Percentiles rank a stretch among this genome's conserved stretches.
These are phyloP conservation scores for Ceratosolen fusciceps DNA, from an alignment of 1,140 invertebrate genomes.

Conservation along the genomic window DNA sequence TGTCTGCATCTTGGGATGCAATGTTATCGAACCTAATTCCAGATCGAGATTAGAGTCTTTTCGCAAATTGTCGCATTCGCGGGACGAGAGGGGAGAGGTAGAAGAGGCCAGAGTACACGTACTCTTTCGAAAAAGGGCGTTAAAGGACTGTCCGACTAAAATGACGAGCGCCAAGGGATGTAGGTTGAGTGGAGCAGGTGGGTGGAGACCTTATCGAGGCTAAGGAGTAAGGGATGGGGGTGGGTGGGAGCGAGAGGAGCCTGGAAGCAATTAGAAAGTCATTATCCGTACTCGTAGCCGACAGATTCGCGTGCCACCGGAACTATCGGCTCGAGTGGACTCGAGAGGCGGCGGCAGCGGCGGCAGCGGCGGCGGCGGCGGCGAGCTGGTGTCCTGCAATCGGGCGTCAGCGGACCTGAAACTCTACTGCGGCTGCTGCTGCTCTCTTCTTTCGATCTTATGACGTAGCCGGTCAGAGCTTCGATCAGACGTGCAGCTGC, in stretches of 20 bases:
- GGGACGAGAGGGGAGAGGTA: no score
- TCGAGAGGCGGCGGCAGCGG: no score
- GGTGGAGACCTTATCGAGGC: background rate
- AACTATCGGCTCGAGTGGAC: constrained; percentile 44
- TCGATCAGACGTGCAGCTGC: background rate
- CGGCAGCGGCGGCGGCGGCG: no score
- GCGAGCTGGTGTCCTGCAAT: constrained; percentile 59
- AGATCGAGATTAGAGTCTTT: background rate
- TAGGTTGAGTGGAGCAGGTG: background rate
- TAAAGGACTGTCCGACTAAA: no score
- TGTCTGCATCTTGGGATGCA: no score
- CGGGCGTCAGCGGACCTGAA: constrained; percentile 49
- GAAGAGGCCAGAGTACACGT: no score
- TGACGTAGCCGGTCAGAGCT: background rate
- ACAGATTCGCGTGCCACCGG: constrained; percentile 47
- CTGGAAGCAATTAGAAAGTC: constrained; percentile 60
- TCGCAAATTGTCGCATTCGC: background rate
- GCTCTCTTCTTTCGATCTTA: background rate
- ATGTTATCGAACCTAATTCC: no score
- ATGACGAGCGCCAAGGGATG: no score
- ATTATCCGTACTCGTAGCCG: constrained; percentile 52
- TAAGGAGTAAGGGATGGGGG: constrained; percentile 4
- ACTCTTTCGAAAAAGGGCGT: no score
- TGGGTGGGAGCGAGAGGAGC: no score
- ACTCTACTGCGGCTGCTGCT: no score